phyloP scores from a whole-genome alignment of 64 coral and sea anemone genomes.

The Porites australiensis region DNA sequence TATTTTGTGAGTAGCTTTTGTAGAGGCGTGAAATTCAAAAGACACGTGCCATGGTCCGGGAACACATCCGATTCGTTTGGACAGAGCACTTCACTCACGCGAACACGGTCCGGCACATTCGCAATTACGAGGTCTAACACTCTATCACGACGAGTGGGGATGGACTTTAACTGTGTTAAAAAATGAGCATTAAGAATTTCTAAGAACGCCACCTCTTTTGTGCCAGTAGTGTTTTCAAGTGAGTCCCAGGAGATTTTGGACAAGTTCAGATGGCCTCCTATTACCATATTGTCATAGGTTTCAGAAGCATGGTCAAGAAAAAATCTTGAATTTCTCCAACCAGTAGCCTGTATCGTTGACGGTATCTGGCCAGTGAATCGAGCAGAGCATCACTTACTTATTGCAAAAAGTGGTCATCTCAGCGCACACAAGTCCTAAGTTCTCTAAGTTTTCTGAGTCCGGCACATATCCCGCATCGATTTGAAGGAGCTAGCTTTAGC shows the following conservation, averaged over 20 bases:
- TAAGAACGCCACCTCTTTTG: constrained; percentile 63
- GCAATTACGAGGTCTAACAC: constrained; percentile 68
- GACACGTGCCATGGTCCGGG: constrained; percentile 56
- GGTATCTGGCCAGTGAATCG: constrained; percentile 27
- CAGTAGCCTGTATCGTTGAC: background rate
- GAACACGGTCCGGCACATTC: constrained; percentile 39
- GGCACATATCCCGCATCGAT: constrained; percentile 26
- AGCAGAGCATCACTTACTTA: constrained; percentile 41
- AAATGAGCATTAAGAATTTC: constrained; percentile 59
- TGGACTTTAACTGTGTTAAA: constrained; percentile 68
- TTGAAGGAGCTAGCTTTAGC: constrained; percentile 28
- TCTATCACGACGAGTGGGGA: constrained; percentile 57
- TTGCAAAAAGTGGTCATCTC: constrained; percentile 61
- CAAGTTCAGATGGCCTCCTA: constrained; percentile 61
- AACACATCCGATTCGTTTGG: constrained; percentile 47
- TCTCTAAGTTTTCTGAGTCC: constrained; percentile 13
- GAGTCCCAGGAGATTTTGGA: constrained; percentile 60
- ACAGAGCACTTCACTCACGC: constrained; percentile 35
- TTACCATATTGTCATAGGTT: background rate
- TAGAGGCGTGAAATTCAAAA: constrained; percentile 44
- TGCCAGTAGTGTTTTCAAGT: constrained; percentile 35
- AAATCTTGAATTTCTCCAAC: background rate
- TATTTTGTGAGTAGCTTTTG: constrained; percentile 29
- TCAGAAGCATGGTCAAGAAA: background rate
- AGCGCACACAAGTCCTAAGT: constrained; percentile 47